Conservation (phyloP, 2,113 vertebrate genomes). For the Benitochromis conjunctus region DNA sequence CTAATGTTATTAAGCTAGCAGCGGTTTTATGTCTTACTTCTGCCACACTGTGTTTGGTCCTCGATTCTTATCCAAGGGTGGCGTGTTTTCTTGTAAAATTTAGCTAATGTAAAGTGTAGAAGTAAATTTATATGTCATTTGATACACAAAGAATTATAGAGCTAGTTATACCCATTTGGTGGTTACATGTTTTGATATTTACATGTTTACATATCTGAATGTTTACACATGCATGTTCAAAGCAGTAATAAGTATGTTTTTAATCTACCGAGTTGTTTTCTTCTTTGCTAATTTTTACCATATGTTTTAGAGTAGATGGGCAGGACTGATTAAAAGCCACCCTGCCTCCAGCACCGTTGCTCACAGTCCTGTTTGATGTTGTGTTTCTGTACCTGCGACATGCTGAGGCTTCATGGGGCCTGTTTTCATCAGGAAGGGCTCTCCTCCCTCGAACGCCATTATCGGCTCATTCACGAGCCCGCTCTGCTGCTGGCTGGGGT, state of each 20-base stretch:
- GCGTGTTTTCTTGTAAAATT: background rate
- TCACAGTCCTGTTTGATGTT: background rate
- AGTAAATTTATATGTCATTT: too few species aligned
- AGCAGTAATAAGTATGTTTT: too few species aligned
- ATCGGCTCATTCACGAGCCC: constrained; percentile 74
- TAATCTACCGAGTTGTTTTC: too few species aligned
- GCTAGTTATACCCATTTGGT: too few species aligned
- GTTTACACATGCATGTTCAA: too few species aligned
- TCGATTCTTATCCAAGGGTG: rapidly evolving
- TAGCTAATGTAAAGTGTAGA: background rate
- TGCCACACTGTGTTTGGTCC: background rate
- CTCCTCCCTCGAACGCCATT: constrained; percentile 83
- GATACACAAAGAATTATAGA: too few species aligned
- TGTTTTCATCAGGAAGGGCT: constrained; percentile 85
- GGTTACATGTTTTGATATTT: too few species aligned
- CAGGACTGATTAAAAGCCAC: background rate
- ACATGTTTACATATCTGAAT: too few species aligned
- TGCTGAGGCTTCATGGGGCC: constrained; percentile 87
- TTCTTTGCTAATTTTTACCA: rapidly evolving
- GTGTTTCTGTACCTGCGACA: constrained; percentile 81
- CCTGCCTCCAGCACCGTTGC: background rate
- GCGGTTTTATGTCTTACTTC: background rate
- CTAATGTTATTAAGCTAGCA: background rate
- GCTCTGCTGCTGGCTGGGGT: constrained; percentile 54
- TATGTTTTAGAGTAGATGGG: background rate